These are phyloP conservation scores for Felis chaus DNA, from an alignment of 2,113 vertebrate genomes.

Conservation along the genomic window DNA sequence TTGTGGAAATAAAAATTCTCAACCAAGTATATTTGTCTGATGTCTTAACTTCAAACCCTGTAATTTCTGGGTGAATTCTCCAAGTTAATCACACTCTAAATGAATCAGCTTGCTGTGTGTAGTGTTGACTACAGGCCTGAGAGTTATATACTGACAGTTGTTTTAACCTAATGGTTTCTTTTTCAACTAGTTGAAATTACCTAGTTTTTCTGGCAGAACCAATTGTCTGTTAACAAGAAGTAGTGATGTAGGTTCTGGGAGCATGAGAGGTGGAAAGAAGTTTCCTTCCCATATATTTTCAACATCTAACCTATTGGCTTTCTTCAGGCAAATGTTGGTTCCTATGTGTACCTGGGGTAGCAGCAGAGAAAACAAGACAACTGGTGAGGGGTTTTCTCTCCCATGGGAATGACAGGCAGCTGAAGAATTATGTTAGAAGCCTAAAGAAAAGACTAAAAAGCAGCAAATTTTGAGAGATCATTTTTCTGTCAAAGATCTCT, in stretches of 20 bases:
- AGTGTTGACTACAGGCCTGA: not conserved
- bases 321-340: not conserved
- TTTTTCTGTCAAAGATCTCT: not conserved
- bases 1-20: conserved; percentile 4
- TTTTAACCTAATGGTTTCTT: not conserved
- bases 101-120: not conserved
- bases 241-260: not conserved
- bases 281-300: not conserved
- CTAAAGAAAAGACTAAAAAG: not conserved
- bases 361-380: not conserved
- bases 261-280: not conserved
- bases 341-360: not conserved
- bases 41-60: not conserved
- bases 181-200: not conserved
- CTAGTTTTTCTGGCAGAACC: not conserved
- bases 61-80: not conserved
- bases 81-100: not conserved
- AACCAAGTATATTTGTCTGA: not conserved
- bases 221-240: not conserved
- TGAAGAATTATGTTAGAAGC: not conserved
- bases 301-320: not conserved
- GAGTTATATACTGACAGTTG: not conserved
- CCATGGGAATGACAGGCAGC: not conserved
- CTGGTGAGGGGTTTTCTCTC: not conserved
- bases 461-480: not conserved